Conservation (phyloP, 2,888 invertebrate genomes). For the Acheta domesticus region DNA sequence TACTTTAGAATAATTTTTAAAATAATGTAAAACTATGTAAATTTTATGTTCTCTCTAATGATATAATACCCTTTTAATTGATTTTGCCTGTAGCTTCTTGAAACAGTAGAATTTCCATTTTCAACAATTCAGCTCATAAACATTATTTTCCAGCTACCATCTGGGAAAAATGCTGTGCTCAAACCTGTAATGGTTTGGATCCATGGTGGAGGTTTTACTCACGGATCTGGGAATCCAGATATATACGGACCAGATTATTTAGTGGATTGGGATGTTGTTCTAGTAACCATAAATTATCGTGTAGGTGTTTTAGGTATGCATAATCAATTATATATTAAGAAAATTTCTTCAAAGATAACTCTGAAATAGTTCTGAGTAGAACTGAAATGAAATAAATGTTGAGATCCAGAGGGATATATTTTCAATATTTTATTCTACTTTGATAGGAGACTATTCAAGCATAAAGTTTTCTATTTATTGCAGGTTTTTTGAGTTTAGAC, state of each 20-base stretch:
- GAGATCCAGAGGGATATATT: too few species aligned
- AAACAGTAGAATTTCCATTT: too few species aligned
- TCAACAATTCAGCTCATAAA: too few species aligned
- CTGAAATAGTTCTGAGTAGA: neutral
- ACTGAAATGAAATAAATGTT: neutral
- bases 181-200: conserved; percentile 41
- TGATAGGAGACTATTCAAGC: too few species aligned
- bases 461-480: neutral
- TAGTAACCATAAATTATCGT: conserved; percentile 42
- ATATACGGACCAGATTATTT: conserved; percentile 40
- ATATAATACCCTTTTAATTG: too few species aligned
- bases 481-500: neutral
- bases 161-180: too few species aligned
- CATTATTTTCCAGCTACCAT: too few species aligned
- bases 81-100: too few species aligned
- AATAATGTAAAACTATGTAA: too few species aligned
- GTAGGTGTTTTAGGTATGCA: conserved; percentile 42
- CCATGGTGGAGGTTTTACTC: conserved; percentile 42
- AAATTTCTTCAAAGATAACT: neutral
- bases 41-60: too few species aligned
- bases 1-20: too few species aligned
- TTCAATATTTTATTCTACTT: too few species aligned
- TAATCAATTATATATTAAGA: neutral
- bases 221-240: conserved; percentile 37
- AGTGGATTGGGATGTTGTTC: conserved; percentile 41